Base-by-base conservation (phyloP, 2,888 invertebrate species). In the Choristoneura rosaceana region DNA sequence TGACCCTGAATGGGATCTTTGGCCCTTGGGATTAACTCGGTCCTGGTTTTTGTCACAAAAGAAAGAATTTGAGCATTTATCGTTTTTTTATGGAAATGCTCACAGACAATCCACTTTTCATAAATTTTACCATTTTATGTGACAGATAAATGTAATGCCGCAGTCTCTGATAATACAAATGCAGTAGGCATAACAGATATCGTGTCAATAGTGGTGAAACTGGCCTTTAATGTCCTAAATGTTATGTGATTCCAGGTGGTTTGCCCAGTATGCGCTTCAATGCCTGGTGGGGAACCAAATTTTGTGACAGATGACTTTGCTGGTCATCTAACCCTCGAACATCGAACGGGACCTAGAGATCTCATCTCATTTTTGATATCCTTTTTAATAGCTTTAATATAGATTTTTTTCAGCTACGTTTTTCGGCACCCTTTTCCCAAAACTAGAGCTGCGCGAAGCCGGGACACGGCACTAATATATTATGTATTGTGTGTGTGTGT, bases 251-350 rank as follows among this genome's bases (percentile, higher is more conserved):
- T 82, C 70, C 86, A 93, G 85, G 93, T 99, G 96, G 98, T 99
- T 73, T 99, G 99, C 93, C 99, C 99, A 78, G 97, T 99, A 69
- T 99, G 99, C 94, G 99, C 99, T 76, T 98, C 99, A 76, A 96
- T 98, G 94, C 98, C 99, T 52, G 99, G 99, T 77, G 99, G 99
- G 69, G 99, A 99, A 91, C 99, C 99, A 75, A 99, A 99, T 95
- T 96, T 98, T 88, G 98, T 99, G 92, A 99, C 99, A 77, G 99
- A 99, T 95, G 99, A 99, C 95, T 98, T 99, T 94, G 97, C 98
- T 79, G 98, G 98, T 83, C 99, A 99, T 95, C 96, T 99, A 86
- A 97, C 98, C 76, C 94, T 99, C 81, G 99, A 99, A 90, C 99
- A 99, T 94, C 96, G 98, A 84, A 96, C 96, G 85, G 97, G 97